Percentiles rank a stretch among this genome's conserved stretches.
Evolutionary conservation across 1,140 invertebrate species (phyloP).

Genomic region (Neotoxoptera formosana): DNA sequence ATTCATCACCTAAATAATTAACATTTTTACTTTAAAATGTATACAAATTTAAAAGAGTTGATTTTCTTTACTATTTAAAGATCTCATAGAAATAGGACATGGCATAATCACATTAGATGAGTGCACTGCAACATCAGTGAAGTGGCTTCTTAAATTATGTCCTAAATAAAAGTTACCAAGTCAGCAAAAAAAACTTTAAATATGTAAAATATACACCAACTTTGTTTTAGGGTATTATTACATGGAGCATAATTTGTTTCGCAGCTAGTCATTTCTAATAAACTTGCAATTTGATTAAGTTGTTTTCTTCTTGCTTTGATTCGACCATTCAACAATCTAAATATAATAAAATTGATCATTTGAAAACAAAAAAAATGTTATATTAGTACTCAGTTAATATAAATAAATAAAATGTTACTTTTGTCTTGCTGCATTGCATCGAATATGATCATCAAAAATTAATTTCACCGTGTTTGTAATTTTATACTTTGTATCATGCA

Average conservation of each 20-base stretch:
- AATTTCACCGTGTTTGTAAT: conserved; percentile 88
- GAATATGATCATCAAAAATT: conserved; percentile 98
- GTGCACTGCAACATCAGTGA: conserved; percentile 21
- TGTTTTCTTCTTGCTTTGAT: conserved; percentile 95
- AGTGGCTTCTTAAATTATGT: conserved; percentile 37
- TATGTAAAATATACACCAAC: not conserved
- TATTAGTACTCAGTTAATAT: not conserved
- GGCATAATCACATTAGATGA: conserved; percentile 9
- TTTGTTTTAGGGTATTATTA: conserved; percentile 43
- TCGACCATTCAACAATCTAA: conserved; percentile 81
- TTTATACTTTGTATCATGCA: conserved; percentile 81
- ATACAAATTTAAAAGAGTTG: not conserved
- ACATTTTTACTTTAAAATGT: conserved; percentile 1
- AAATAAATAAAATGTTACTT: conserved; percentile 68
- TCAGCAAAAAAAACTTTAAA: not conserved
- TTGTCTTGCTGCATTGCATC: conserved; percentile 95
- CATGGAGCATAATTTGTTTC: conserved; percentile 44
- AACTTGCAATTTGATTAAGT: conserved; percentile 91
- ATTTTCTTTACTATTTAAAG: conserved; percentile 7
- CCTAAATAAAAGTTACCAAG: not conserved
- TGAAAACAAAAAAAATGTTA: not conserved
- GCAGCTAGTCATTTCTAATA: conserved; percentile 73
- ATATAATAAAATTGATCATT: not conserved
- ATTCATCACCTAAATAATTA: conserved; percentile 31
- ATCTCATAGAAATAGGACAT: conserved; percentile 33